Conservation (phyloP, 2,113 vertebrate species). For the Anguilla japonica region DNA sequence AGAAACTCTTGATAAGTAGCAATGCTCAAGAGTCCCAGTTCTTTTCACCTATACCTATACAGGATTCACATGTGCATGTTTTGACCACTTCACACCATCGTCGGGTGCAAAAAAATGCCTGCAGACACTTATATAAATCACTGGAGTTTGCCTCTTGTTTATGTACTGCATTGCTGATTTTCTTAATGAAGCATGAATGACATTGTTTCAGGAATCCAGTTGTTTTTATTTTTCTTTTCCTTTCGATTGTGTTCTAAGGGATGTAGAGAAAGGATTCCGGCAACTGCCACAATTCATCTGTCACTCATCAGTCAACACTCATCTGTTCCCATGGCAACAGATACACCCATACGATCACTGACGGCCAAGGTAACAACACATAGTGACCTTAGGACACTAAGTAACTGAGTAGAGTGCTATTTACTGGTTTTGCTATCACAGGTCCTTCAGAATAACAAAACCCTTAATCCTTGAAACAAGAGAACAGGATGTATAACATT, state of each 20-base stretch:
- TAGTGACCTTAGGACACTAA: not conserved
- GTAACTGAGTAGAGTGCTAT: not conserved
- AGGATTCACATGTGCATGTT: not conserved
- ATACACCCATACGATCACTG: not conserved
- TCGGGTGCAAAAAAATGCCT: not conserved
- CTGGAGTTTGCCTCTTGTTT: not conserved
- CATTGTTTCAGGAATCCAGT: conserved; percentile 7
- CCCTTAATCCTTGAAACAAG: not conserved
- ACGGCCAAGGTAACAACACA: not conserved
- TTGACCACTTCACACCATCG: not conserved
- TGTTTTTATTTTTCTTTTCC: not conserved
- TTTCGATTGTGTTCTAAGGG: conserved; percentile 19
- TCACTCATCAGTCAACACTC: not conserved
- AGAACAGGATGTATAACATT: not conserved
- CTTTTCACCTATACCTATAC: not conserved
- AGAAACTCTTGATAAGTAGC: too few relatives aligned
- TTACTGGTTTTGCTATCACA: not conserved
- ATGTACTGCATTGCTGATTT: not conserved
- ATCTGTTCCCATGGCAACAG: not conserved
- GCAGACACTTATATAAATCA: not conserved
- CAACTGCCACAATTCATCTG: not conserved
- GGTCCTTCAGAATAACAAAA: not conserved
- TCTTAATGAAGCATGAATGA: not conserved
- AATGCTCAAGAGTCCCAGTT: not conserved
- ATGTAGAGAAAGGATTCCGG: conserved; percentile 10